Conservation (phyloP, 2,113 vertebrate species). For the Sapajus apella region DNA sequence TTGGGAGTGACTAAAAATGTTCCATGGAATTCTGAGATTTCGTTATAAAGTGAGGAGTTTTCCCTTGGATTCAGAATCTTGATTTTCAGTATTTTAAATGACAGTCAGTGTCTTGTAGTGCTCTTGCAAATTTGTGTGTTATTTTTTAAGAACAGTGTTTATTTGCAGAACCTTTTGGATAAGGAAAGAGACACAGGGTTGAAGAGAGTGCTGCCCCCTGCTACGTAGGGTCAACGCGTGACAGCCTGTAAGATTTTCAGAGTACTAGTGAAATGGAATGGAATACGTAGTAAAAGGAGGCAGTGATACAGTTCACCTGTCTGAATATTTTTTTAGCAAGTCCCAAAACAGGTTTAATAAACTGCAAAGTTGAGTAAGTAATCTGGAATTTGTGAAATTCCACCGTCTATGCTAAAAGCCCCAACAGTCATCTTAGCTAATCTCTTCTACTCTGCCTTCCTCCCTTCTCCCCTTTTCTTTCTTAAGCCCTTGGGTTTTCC, state of each 20-base stretch:
- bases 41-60: background rate
- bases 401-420: slow-evolving; percentile 6
- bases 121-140: background rate
- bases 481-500: slow-evolving; percentile 33
- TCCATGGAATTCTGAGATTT: slow-evolving; percentile 39
- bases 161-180: background rate
- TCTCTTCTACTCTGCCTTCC: background rate
- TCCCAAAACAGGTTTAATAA: slow-evolving; percentile 25
- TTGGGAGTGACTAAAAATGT: slow-evolving; percentile 44
- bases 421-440: slow-evolving; percentile 3
- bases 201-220: background rate
- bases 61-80: background rate
- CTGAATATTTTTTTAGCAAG: background rate
- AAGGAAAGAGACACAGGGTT: background rate
- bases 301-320: background rate
- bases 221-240: too few species aligned
- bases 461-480: slow-evolving; percentile 45
- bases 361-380: background rate
- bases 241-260: background rate
- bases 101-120: background rate
- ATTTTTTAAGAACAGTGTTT: background rate
- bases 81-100: slow-evolving; percentile 6
- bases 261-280: background rate
- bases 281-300: background rate
- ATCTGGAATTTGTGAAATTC: slow-evolving; percentile 41